Evolutionary conservation across 1,140 invertebrate genomes (phyloP), one percentile per base, ranked within the genome.

Genomic region (Charaxes varanes): DNA sequence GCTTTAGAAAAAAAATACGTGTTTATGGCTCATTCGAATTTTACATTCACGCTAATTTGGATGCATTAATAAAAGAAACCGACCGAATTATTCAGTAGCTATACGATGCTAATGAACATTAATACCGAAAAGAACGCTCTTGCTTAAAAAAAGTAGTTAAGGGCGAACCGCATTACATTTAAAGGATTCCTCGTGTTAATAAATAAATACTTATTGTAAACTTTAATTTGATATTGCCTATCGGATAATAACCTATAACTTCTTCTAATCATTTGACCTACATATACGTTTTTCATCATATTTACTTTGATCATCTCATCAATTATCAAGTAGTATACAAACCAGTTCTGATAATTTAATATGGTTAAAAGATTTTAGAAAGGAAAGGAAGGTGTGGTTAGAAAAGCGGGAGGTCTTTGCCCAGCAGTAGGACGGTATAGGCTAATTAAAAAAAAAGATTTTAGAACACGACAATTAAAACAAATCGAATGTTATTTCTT

Each of bases 11-110:
- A 67, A 64, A 64, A 64, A 69, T 63, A 74, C 49, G 45, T 71
- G 66, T 71, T 78, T 80, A 77, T 73, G 40, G 59, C 64, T 53
- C 59, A 76, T 71, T 76, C 68, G 66, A 69, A 66, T 73, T 81
- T 81, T 81, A 78, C 73, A 74, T 73, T 62, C 67, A 63, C 64
- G 71, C 70, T 81, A 81, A 81, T 78, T 77, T 81, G 71, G 74
- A 53, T 50, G 65, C 55, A 67, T 73, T 73, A 72, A 74, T 67
- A 68, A 68, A 73, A 76, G 66, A 56, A 59, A 61, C 65, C 69
- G 64, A 60, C 62, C 65, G 64, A 72, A 62, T 69, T 78, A 76
- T 78, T 76, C 76, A 72, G 76, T 80, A 80, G 76, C 76, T 59
- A 52, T 69, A 50, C 57, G 50, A 54, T 50, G 62, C 64, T 77